Conservation (phyloP, 2,797 vertebrate species). For the Morus bassanus region DNA sequence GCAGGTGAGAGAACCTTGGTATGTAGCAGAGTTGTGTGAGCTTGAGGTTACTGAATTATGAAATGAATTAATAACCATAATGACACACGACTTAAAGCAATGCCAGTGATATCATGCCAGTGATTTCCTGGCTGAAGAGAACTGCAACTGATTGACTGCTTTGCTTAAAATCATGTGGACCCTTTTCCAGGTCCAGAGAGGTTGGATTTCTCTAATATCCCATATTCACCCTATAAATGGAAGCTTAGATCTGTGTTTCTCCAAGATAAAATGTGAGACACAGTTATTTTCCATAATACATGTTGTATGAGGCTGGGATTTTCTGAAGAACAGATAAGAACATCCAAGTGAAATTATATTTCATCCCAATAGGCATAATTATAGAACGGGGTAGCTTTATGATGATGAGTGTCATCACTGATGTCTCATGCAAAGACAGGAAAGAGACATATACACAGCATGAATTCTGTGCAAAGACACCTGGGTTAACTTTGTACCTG, state of each 20-base stretch:
- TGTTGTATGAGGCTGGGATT: neutral
- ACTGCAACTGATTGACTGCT: neutral
- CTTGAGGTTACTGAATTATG: neutral
- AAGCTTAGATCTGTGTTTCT: neutral
- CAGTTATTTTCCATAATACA: neutral
- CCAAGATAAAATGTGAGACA: neutral
- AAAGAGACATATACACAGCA: neutral
- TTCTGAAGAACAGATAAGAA: neutral
- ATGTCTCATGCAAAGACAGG: neutral
- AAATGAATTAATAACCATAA: neutral
- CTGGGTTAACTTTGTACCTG: neutral
- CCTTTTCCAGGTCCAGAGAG: neutral
- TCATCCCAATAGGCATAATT: neutral
- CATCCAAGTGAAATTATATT: neutral
- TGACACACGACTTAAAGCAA: neutral
- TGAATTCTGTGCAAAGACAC: neutral
- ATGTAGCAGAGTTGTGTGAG: neutral
- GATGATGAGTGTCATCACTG: neutral
- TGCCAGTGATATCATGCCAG: neutral
- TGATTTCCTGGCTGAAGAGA: neutral
- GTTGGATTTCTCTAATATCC: neutral
- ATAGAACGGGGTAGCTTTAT: neutral
- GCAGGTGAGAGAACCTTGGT: neutral
- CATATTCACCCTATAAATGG: neutral
- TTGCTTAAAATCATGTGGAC: neutral